A percentile compares a stretch with the other conserved stretches of the same genome.
Evolutionary conservation across 2,888 invertebrate species (phyloP).

Genomic region (Acronicta alni): DNA sequence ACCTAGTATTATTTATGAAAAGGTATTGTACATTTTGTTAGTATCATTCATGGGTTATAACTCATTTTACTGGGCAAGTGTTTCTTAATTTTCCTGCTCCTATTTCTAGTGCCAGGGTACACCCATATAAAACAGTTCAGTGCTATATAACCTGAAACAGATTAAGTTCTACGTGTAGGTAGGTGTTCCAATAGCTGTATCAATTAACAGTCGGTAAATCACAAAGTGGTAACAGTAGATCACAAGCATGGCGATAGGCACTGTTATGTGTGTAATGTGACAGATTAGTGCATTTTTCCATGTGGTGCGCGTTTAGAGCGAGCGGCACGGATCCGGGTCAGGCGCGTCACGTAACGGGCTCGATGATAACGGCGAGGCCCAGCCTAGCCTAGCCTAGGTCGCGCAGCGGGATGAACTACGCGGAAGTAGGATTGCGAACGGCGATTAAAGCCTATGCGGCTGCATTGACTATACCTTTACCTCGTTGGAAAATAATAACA

Average conservation of each 20-base stretch:
- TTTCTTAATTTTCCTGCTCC: too few relatives aligned
- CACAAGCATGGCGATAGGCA: constrained; percentile 40
- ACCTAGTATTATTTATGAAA: too few relatives aligned
- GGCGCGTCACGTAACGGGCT: constrained; percentile 86
- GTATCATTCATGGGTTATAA: too few relatives aligned
- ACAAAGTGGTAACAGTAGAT: constrained; percentile 38
- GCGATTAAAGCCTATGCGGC: constrained; percentile 68
- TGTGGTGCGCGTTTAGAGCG: constrained; percentile 64
- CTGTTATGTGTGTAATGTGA: constrained; percentile 59
- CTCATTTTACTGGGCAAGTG: too few relatives aligned
- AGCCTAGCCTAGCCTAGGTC: constrained; percentile 83
- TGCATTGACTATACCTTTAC: constrained; percentile 31
- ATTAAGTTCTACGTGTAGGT: neutral
- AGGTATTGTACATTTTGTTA: too few relatives aligned
- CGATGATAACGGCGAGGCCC: constrained; percentile 82
- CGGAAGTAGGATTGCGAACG: constrained; percentile 84
- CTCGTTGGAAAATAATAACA: constrained; percentile 24
- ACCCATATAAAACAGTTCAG: too few relatives aligned
- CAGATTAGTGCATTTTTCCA: constrained; percentile 72
- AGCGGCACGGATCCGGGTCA: constrained; percentile 83
- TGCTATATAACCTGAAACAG: neutral
- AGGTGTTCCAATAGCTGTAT: constrained; percentile 23
- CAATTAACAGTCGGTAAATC: constrained; percentile 41
- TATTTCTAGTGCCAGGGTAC: too few relatives aligned
- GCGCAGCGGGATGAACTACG: constrained; percentile 87